Evolutionary conservation across 2,797 vertebrate species (phyloP), one percentile per base, ranked within the genome.

Genomic region (Myiothlypis coronata): DNA sequence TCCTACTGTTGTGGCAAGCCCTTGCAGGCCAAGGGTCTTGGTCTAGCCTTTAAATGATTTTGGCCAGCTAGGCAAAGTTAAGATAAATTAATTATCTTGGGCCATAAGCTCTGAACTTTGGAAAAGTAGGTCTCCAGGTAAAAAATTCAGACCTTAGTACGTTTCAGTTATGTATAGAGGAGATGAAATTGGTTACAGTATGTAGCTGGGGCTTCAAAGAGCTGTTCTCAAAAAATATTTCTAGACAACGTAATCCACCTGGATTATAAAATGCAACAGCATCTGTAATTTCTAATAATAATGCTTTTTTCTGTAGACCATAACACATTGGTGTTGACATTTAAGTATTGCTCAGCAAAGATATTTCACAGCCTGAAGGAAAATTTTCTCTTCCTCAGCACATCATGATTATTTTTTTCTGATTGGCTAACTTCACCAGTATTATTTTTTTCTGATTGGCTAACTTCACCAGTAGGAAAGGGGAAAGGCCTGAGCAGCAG

Each of bases 231-330:
- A 84, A 81, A 94, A 61, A 15, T 78, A 55, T 56, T 93, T 96
- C 53, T 65, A 46, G 71, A 61, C 22, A 53, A 72, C 39, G 19
- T 83, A 85, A 72, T 94, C 61, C 46, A 83, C 64, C 39, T 94
- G 83, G 74, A 84, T 49, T 91, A 28, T 59, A 72, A 96, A 92
- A 89, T 89, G 50, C 39, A 89, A 46, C 65, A 86, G 39, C 84
- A 91, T 81, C 92, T 93, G 64, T 91, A 68, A 71, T 77, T 94
- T 95, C 81, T 93, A 71, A 92, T 87, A 95, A 61, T 92, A 93
- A 76, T 87, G 44, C 14, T 9, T 82, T 69, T 83, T 74, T 93
- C 47, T 85, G 10, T 86, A 76, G n/a, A 91, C 35, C 50, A 65
- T 76, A 90, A 78, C 50, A 47, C 35, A 32, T 83, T 93, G 41